Base-by-base conservation (phyloP, 2,888 invertebrate genomes). In the Galeruca laticollis region DNA sequence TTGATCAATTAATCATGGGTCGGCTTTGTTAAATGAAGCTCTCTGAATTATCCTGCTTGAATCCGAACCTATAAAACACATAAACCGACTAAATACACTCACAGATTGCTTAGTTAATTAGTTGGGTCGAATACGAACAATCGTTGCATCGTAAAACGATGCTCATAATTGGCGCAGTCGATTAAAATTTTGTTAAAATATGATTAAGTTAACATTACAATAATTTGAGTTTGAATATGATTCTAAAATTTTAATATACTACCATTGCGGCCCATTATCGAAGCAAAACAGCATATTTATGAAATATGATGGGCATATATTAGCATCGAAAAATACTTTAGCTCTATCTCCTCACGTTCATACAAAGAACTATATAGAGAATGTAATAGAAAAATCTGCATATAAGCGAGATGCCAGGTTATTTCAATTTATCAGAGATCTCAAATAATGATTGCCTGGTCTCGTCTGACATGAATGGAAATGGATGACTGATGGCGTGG, bases 401-500 rank as follows among this genome's bases (percentile, higher is more conserved):
- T 73, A 69, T 67, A 70, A 70, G 67, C 62, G 68, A 70, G 69
- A 69, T 47, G 70, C 49, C 66, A 63, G 73, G 70, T 67, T 73
- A 71, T 73, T 73, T 69, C 73, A 67, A 73, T 73, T 71, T 69
- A 73, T 73, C 73, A 73, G 73, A 59, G 60, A 69, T 69, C 57
- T 66, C 61, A 73, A 70, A 69, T 63, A 70, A 71, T 63, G 73
- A 70, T 70, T 63, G 62, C 62, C 43, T 18, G 31, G 10, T 18
- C 33, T 60, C 52, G 18, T 67, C 70, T 66, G 70, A 69, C 73
- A 47, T 64, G 66, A 73, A 69, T 69, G 70, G 69, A 71, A 70
- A 71, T 71, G 70, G 3, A 70, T 73, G 73, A 71, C 66, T 66
- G 69, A 73, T 73, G 66, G 62, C 33, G 40, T 63, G 65, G 65